phyloP scores from a whole-genome alignment of 2,113 vertebrate genomes.

The Pseudorectes ferrugineus region DNA sequence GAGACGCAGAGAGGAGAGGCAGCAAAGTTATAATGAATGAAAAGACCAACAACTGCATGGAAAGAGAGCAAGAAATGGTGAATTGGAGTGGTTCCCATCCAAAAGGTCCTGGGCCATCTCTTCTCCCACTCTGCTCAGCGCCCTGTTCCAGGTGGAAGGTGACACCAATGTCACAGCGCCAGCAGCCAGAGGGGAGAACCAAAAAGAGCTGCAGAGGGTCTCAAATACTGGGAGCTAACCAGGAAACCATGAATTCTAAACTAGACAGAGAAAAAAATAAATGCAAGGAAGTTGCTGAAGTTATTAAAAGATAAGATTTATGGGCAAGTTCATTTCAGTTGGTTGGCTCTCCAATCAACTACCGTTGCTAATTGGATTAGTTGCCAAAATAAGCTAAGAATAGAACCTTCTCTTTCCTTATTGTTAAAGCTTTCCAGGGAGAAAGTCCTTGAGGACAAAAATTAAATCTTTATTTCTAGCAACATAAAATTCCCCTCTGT shows the following conservation, averaged over 20 bases:
- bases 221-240: background rate
- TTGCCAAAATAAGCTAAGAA: constrained; percentile 61
- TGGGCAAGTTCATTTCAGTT: constrained; percentile 24
- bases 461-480: constrained; percentile 45
- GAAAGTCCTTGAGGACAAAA: constrained; percentile 20
- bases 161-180: background rate
- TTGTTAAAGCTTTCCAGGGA: constrained; percentile 51
- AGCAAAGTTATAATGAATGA: accelerated
- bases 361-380: constrained; percentile 53
- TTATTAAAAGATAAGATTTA: constrained; percentile 63
- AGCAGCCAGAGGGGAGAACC: background rate
- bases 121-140: background rate
- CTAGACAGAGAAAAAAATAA: background rate
- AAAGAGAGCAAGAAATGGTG: background rate
- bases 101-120: background rate
- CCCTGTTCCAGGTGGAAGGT: background rate
- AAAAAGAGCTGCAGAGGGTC: background rate
- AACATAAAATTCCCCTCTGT: background rate
- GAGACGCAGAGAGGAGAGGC: background rate
- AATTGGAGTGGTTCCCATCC: background rate
- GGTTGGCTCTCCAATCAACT: constrained; percentile 37
- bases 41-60: background rate
- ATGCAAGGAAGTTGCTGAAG: constrained; percentile 35
- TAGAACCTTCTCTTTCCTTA: constrained; percentile 36
- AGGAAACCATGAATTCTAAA: constrained; percentile 7